Evolutionary conservation across 2,888 invertebrate genomes (phyloP).

Genomic region (Cartodere bifasciata): DNA sequence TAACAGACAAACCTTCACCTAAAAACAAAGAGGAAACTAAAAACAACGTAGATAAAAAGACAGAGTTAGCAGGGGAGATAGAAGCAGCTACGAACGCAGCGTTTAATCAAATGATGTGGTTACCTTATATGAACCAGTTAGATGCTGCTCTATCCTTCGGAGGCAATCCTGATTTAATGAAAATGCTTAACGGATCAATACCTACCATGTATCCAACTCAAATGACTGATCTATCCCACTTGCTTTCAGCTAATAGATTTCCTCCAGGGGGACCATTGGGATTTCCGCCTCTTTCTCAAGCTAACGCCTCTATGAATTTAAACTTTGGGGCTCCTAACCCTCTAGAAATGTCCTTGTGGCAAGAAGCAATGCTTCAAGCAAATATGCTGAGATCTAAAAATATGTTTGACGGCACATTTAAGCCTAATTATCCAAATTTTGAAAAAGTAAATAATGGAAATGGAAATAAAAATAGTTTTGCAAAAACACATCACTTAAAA

Average conservation of each 20-base stretch:
- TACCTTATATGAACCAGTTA: conserved; percentile 53
- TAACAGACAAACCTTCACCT: conserved; percentile 1
- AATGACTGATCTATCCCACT: conserved; percentile 38
- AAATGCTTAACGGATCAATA: conserved; percentile 40
- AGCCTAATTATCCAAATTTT: not conserved
- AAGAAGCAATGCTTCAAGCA: conserved; percentile 46
- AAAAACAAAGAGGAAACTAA: conserved; percentile 9
- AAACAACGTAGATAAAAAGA: conserved; percentile 13
- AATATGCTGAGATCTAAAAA: conserved; percentile 26
- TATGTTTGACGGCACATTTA: conserved; percentile 19
- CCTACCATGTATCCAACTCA: conserved; percentile 35
- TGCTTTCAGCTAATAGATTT: conserved; percentile 37
- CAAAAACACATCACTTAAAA: conserved; percentile 19
- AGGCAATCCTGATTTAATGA: conserved; percentile 42
- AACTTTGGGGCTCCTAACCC: too few species aligned
- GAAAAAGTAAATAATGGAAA: too few species aligned
- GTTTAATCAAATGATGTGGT: conserved; percentile 61
- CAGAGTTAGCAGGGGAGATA: conserved; percentile 46
- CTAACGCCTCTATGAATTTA: conserved; percentile 37
- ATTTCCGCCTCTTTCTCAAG: conserved; percentile 24
- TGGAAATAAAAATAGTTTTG: not conserved
- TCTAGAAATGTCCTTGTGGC: conserved; percentile 54
- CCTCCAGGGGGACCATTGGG: conserved; percentile 34
- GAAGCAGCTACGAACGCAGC: conserved; percentile 58
- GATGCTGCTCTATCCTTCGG: conserved; percentile 43